Evolutionary conservation across 2,888 invertebrate genomes (phyloP).

Genomic region (Chalcosyrphus nemorum): DNA sequence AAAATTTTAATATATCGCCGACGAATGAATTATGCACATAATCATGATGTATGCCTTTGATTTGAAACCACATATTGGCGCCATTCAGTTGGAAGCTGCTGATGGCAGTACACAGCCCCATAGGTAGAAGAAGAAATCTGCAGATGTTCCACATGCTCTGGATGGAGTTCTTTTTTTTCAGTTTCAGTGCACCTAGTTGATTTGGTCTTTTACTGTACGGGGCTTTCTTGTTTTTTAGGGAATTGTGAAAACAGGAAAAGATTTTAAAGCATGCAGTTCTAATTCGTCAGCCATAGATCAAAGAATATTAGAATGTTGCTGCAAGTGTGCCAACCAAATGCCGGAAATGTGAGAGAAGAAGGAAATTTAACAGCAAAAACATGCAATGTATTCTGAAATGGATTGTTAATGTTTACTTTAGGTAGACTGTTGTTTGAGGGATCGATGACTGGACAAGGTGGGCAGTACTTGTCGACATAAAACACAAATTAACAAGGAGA

Average conservation of each 20-base stretch:
- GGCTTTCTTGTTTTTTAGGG: conserved; percentile 20
- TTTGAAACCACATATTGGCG: conserved; percentile 66
- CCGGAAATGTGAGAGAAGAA: conserved; percentile 52
- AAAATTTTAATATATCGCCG: conserved; percentile 59
- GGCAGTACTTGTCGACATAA: background rate
- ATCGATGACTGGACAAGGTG: conserved; percentile 17
- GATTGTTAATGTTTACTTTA: conserved; percentile 64
- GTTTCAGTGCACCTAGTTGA: conserved; percentile 13
- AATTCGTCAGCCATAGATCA: conserved; percentile 66
- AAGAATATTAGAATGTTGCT: conserved; percentile 57
- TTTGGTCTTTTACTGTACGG: background rate
- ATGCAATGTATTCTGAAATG: conserved; percentile 20
- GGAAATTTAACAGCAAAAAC: conserved; percentile 24
- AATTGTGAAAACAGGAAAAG: conserved; percentile 67
- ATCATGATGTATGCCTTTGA: conserved; percentile 60
- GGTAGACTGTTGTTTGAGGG: conserved; percentile 12
- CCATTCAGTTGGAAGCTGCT: conserved; percentile 45
- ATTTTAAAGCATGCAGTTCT: conserved; percentile 24
- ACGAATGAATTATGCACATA: conserved; percentile 63
- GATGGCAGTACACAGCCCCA: conserved; percentile 15
- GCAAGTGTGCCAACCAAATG: conserved; percentile 46
- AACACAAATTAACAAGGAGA: background rate
- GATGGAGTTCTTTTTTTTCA: background rate
- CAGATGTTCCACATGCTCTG: conserved; percentile 41
- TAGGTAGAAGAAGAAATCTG: conserved; percentile 29